Evolutionary conservation across 2,113 vertebrate genomes (phyloP), one percentile per base, ranked within the genome.

Genomic region (Tetrax tetrax): DNA sequence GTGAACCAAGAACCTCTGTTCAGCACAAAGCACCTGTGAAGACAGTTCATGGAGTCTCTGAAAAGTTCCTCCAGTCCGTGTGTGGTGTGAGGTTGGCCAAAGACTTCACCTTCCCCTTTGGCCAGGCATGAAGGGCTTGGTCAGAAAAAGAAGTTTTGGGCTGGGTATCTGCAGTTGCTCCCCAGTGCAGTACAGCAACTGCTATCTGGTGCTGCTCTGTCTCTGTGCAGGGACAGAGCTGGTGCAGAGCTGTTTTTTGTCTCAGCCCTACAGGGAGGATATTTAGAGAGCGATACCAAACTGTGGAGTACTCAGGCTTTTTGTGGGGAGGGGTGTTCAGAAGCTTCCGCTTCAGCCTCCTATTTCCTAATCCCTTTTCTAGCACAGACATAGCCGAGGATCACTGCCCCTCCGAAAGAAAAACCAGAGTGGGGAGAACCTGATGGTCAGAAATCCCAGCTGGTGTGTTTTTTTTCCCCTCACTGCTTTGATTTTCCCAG

Each of bases 381-480:
- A 78, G 56, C 25, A 24, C 28, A 87, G 51, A 48, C 6, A 63
- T 78, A 82, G 22, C n/a, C 7, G 14, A 78, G 43, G 54, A 38
- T 72, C 38, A 24, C 18, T 77, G 21, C 10, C 18, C 10, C 25
- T 78, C 31, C 41, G 41, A 70, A 81, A 53, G 11, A 24, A 70
- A 91, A 74, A 54, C 7, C 21, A 4, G 20, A 53, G 24, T 1
- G 11, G 33, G 12, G 33, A 78, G 41, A 74, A 78, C 37, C 17
- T 60, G 21, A 20, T 76, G 20, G 20, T 90, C 69, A 59, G 31
- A 66, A 90, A 57, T 74, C 13, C 47, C 57, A 83, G 20, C 10
- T 85, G 9, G 3, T 0, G 0, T n/a, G 4, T 0, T 1, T 74
- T 75, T 60, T 83, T 50, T 7, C 21, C 5, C 20, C 70, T 82